Conservation (phyloP, 2,888 invertebrate species). For the Ectemnius continuus region DNA sequence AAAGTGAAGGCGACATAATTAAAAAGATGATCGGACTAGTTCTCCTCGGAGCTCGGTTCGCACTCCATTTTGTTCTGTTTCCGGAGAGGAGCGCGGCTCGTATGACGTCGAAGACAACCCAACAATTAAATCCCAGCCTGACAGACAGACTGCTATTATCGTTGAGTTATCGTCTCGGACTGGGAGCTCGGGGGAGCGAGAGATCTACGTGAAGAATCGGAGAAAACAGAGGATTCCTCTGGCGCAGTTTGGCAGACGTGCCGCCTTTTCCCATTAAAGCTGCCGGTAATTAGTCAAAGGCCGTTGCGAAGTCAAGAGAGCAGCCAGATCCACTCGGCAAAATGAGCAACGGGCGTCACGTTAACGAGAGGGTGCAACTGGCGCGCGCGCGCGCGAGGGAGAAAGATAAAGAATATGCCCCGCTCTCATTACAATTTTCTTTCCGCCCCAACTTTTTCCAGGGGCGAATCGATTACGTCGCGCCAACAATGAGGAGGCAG, state of each 20-base stretch:
- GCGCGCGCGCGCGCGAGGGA: background rate
- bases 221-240: slow-evolving; percentile 10
- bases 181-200: background rate
- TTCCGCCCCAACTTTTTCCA: slow-evolving; percentile 15
- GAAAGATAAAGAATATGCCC: slow-evolving; percentile 22
- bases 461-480: background rate
- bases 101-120: slow-evolving; percentile 71
- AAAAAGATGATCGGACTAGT: slow-evolving; percentile 38
- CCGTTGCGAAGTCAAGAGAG: background rate
- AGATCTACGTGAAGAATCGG: slow-evolving; percentile 3
- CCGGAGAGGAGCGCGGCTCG: slow-evolving; percentile 50
- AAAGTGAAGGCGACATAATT: too few relatives aligned
- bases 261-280: slow-evolving; percentile 62
- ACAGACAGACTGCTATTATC: slow-evolving; percentile 73
- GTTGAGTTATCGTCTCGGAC: slow-evolving; percentile 73
- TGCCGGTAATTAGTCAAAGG: slow-evolving; percentile 62
- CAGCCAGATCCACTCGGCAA: too few relatives aligned
- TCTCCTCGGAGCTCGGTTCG: slow-evolving; percentile 45
- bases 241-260: background rate
- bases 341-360: slow-evolving; percentile 12
- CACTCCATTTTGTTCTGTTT: slow-evolving; percentile 60
- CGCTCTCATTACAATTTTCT: background rate
- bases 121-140: slow-evolving; percentile 73
- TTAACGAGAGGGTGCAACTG: slow-evolving; percentile 8
- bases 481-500: too few relatives aligned